Conservation (phyloP, 2,888 invertebrate genomes). For the Malthinus flaveolus region DNA sequence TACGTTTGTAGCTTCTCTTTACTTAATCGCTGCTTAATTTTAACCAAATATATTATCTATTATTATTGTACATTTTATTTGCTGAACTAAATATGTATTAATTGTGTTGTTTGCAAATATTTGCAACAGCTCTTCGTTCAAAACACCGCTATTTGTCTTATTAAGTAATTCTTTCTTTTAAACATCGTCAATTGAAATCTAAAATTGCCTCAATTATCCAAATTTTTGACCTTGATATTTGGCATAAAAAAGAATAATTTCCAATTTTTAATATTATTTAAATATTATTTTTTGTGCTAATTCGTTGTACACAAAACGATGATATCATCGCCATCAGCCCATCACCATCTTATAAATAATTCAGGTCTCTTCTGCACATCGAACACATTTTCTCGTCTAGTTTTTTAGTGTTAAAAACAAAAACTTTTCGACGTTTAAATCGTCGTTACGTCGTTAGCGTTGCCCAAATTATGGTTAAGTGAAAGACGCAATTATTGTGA, state of each 20-base stretch:
- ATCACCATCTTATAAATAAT: constrained; percentile 27
- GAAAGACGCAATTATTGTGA: too few relatives aligned
- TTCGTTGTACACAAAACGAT: constrained; percentile 14
- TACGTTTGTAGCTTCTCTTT: too few relatives aligned
- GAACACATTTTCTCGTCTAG: not conserved
- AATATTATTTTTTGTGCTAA: constrained; percentile 18
- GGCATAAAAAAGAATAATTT: not conserved
- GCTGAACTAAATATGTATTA: too few relatives aligned
- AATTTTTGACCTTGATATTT: constrained; percentile 1
- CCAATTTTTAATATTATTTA: not conserved
- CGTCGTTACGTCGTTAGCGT: too few relatives aligned
- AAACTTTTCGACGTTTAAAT: not conserved
- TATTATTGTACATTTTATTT: too few relatives aligned
- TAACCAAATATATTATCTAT: too few relatives aligned
- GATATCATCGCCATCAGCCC: constrained; percentile 28
- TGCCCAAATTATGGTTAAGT: not conserved
- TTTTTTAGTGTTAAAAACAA: not conserved
- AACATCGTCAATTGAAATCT: too few relatives aligned
- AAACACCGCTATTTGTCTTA: too few relatives aligned
- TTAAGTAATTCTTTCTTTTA: too few relatives aligned
- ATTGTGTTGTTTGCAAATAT: not conserved
- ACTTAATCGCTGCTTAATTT: too few relatives aligned
- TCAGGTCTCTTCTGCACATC: constrained; percentile 10
- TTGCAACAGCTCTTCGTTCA: not conserved
- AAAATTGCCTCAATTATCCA: not conserved